Conservation (phyloP, 2,888 invertebrate genomes). For the Chymomyza procnemis region DNA sequence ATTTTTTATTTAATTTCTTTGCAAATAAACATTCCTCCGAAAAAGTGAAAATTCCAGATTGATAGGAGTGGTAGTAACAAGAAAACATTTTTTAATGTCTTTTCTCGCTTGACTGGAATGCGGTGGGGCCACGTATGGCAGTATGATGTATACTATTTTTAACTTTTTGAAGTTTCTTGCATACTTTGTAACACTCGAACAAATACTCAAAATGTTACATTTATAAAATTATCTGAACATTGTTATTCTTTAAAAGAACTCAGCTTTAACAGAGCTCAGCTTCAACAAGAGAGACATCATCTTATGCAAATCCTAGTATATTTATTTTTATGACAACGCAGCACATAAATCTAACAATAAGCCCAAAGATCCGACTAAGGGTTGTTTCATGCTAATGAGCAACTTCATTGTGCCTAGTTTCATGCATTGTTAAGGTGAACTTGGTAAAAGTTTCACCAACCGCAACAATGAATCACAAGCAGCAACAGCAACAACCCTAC, state of each 20-base stretch:
- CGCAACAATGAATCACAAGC: slow-evolving; percentile 26
- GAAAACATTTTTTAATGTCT: slow-evolving; percentile 57
- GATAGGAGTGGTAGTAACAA: slow-evolving; percentile 40
- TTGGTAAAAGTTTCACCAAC: slow-evolving; percentile 15
- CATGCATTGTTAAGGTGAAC: slow-evolving; percentile 12
- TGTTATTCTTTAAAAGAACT: not conserved
- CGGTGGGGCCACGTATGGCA: not conserved
- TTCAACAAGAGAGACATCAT: slow-evolving; percentile 14
- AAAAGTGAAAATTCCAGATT: slow-evolving; percentile 62
- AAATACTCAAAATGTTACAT: slow-evolving; percentile 24
- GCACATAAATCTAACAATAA: slow-evolving; percentile 59
- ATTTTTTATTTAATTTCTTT: slow-evolving; percentile 45
- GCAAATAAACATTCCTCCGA: slow-evolving; percentile 39
- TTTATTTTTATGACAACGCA: slow-evolving; percentile 60
- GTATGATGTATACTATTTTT: slow-evolving; percentile 39
- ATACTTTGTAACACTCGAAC: slow-evolving; percentile 44
- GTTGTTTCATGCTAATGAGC: slow-evolving; percentile 64
- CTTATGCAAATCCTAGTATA: slow-evolving; percentile 61
- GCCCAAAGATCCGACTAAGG: slow-evolving; percentile 53
- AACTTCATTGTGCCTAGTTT: not conserved
- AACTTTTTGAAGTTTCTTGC: slow-evolving; percentile 56
- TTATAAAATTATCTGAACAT: slow-evolving; percentile 52
- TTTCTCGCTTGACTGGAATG: slow-evolving; percentile 59
- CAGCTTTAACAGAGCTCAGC: too few species aligned
- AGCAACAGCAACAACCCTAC: slow-evolving; percentile 22